Base-by-base conservation (phyloP, 2,888 invertebrate species). In the Thyatira batis region DNA sequence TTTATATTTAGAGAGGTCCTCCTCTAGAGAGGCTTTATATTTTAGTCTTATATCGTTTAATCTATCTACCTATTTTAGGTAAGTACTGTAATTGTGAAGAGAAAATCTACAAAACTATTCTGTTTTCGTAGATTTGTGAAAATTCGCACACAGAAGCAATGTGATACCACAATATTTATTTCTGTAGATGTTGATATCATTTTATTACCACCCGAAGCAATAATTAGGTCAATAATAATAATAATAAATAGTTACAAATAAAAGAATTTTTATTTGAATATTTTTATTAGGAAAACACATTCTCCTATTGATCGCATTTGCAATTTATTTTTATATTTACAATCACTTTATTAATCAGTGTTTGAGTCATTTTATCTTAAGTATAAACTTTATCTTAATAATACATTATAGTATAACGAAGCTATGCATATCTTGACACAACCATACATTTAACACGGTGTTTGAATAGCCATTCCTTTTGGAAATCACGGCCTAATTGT, bases 391-490 rank as follows among this genome's bases (percentile, higher is more conserved):
- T 69, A 70, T 76, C 80, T 85, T 85, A 85, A 73, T 85, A 85
- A 80, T 87, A 87, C 82, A 70, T 79, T 77, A 81, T 82, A 80
- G 68, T 78, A 80, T 87, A 89, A 90, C 90, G 85, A 90, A 90
- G 86, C 89, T 89, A 90, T 87, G 85, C 80, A 89, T 90, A 90
- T 89, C 85, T 88, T 91, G 92, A 92, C 92, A 92, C 92, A 92
- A 92, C 92, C 92, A 92, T 92, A 92, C 84, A 89, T 88, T 90
- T 87, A 91, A 89, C 89, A 89, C 88, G 91, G 89, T 85, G 87
- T 73, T 73, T 63, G 67, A 67, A 63, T 60, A 80, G 80, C 82
- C 79, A 63, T 65, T 66, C 73, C 74, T 61, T 63, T 54, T 65
- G 72, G 73, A 75, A 76, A 56, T 67, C 66, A 61, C 71, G 81